These are phyloP conservation scores for Solenopsis invicta DNA, from an alignment of 1,140 invertebrate species.

Conservation along the genomic window DNA sequence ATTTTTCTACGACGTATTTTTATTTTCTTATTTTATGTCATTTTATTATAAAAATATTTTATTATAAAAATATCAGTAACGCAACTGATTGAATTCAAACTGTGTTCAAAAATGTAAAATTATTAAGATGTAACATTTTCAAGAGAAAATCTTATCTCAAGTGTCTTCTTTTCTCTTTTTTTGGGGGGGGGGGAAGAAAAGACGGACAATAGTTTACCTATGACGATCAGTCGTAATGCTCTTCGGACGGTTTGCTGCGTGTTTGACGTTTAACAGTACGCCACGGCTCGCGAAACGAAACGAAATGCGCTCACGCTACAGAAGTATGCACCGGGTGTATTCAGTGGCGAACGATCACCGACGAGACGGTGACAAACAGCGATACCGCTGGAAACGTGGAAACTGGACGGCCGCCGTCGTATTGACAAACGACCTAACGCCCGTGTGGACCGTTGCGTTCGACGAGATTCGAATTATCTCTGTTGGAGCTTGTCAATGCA, in stretches of 20 bases:
- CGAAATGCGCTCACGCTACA: conserved; percentile 56
- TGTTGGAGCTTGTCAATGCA: conserved; percentile 87
- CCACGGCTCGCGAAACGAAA: conserved; percentile 63
- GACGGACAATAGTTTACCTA: background rate
- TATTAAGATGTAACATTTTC: background rate
- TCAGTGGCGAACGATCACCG: conserved; percentile 71
- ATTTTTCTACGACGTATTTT: conserved; percentile 1
- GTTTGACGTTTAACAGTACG: conserved; percentile 63
- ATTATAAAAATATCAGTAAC: background rate
- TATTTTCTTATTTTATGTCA: background rate
- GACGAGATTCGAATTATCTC: conserved; percentile 87
- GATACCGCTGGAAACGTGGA: conserved; percentile 79
- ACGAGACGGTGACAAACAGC: conserved; percentile 84
- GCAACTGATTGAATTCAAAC: background rate
- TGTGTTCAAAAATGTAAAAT: background rate
- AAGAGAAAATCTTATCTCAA: background rate
- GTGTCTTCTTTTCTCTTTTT: background rate
- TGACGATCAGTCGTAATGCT: conserved; percentile 36
- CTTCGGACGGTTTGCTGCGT: conserved; percentile 42
- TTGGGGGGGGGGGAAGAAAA: background rate
- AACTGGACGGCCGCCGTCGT: conserved; percentile 82
- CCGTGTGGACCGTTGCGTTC: conserved; percentile 84
- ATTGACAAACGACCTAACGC: conserved; percentile 86
- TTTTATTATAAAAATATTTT: too few species aligned
- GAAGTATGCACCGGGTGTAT: conserved; percentile 67